Base-by-base conservation (phyloP, 2,888 invertebrate species). In the Dicycla oo region DNA sequence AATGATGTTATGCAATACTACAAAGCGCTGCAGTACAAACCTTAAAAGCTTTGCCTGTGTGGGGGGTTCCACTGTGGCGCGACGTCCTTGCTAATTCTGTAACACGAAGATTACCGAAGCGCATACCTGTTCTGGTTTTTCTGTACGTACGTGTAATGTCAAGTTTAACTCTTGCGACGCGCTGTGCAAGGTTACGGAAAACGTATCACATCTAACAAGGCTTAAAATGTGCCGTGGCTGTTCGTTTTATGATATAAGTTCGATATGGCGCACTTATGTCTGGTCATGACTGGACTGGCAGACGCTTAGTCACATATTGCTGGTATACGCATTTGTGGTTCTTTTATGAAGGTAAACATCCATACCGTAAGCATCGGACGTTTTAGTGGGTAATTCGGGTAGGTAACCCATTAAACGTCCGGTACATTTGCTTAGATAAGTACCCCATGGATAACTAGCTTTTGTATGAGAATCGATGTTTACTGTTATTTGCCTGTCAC, bases 291-390 rank as follows among this genome's bases (percentile, higher is more conserved):
- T 20, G 68, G 45, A 4, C 57, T 8, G 45, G 53, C 49, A 60
- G 34, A 75, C 69, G 60, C 23, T 75, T 60, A 75, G 49, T 75
- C 60, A 75, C 26, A n/a, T 49, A 49, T 38, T 60, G 38, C 23
- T 62, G 11, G 57, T 73, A 26, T 43, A 71, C 49, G 53, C 23
- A 51, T 8, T 68, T 57, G 62, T 51, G 58, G 66, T 34, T 54
- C 15, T 60, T 75, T 75, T 62, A 75, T 38, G 68, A 60, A 5
- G 20, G 43, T 70, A 70, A 75, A 76, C 77, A 64, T 76, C 58
- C 69, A 49, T 2, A n/a, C 15, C 23, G 49, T 60, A 34, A 38
- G 34, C 38, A 60, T 23, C 40, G 7, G n/a, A n/a, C 4, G 51
- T 47, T 69, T 75, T 62, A 53, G 11, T 49, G 34, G 47, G 49